A percentile compares a stretch with the other conserved stretches of the same genome.
These are phyloP conservation scores for Phenganax marumi DNA, from an alignment of 92 coral and sea anemone genomes.

Conservation along the genomic window DNA sequence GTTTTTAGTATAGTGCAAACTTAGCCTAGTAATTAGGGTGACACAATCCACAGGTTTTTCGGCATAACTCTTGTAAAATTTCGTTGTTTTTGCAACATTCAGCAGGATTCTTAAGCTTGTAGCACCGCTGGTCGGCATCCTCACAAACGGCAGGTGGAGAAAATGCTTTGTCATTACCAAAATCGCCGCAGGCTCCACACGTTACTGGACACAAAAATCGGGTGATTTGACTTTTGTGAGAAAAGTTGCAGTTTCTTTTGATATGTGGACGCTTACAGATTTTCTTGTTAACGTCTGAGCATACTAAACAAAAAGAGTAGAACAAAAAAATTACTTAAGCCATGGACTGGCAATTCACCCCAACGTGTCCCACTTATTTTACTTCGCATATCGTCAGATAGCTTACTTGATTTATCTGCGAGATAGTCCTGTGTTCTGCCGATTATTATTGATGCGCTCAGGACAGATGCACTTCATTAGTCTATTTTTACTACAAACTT, in stretches of 20 bases:
- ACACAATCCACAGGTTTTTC: constrained; percentile 10
- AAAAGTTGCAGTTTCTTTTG: background rate
- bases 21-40: background rate
- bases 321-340: too few relatives aligned
- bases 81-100: constrained; percentile 19
- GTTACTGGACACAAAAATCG: background rate
- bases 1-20: too few relatives aligned
- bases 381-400: too few relatives aligned
- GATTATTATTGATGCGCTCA: too few relatives aligned
- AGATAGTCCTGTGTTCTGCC: too few relatives aligned
- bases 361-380: too few relatives aligned
- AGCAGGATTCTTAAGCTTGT: constrained; percentile 6
- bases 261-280: background rate
- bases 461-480: too few relatives aligned
- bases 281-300: background rate
- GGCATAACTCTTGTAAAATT: constrained; percentile 12
- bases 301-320: background rate
- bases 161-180: background rate
- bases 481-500: too few relatives aligned
- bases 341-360: too few relatives aligned
- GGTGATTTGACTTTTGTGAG: background rate
- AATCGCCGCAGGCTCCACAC: constrained; percentile 18
- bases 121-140: constrained; percentile 17
- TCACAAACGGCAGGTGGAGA: background rate
- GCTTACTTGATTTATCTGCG: too few relatives aligned